Evolutionary conservation across 2,113 vertebrate species (phyloP).

Genomic region (Corvus hawaiiensis): DNA sequence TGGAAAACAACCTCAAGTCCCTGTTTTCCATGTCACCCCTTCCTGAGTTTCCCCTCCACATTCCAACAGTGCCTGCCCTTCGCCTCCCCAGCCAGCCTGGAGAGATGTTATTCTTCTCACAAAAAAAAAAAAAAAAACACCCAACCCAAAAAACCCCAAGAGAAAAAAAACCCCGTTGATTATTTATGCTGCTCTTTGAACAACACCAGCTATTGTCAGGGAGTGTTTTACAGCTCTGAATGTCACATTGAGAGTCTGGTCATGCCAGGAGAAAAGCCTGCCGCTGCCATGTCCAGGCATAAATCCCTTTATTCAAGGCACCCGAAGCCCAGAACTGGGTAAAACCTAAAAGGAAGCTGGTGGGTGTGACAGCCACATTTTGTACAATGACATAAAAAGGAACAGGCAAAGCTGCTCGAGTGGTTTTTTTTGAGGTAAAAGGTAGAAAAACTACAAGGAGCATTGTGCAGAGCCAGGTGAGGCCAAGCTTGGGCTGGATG

Average conservation of each 20-base stretch:
- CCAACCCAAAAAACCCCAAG: background rate
- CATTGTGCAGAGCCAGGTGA: background rate
- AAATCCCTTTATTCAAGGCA: background rate
- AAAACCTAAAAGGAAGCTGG: background rate
- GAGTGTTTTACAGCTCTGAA: constrained; percentile 40
- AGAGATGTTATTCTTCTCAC: background rate
- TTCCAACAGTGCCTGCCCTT: background rate
- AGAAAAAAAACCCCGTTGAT: background rate
- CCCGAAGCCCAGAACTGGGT: background rate
- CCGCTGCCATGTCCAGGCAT: constrained; percentile 4
- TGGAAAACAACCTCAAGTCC: background rate
- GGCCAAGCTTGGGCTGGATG: background rate
- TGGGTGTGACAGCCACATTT: constrained; percentile 17
- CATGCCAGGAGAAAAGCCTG: constrained; percentile 43
- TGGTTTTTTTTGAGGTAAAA: background rate
- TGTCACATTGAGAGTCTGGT: constrained; percentile 56
- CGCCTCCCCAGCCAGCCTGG: accelerated
- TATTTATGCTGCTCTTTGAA: constrained; percentile 15
- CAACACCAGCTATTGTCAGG: constrained; percentile 52
- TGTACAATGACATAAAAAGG: background rate
- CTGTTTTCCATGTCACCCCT: background rate
- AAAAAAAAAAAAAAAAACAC: background rate
- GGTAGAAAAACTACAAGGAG: background rate
- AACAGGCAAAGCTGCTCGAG: background rate
- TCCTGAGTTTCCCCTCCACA: background rate